phyloP scores from a whole-genome alignment of 2,888 invertebrate genomes.

The Leptinotarsa juncta region DNA sequence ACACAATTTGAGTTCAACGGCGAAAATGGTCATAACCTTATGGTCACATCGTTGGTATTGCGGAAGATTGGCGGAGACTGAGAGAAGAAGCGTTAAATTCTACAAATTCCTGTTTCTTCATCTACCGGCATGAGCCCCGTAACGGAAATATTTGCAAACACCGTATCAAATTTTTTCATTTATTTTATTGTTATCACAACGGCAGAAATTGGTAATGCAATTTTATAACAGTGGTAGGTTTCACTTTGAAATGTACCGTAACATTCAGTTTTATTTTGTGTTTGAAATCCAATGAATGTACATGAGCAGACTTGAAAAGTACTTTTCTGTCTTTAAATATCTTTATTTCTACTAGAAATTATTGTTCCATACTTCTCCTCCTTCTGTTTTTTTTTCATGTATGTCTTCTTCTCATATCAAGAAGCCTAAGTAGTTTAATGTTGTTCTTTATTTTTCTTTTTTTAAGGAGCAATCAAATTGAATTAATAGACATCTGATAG shows the following conservation, averaged over 20 bases:
- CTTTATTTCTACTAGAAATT: too few relatives aligned
- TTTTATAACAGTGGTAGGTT: neutral
- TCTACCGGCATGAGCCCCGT: constrained; percentile 31
- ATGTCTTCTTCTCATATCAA: too few relatives aligned
- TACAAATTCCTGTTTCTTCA: constrained; percentile 34
- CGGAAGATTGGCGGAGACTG: constrained; percentile 29
- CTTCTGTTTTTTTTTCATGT: too few relatives aligned
- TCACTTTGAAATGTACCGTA: neutral
- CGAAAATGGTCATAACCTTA: constrained; percentile 3
- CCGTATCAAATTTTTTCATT: constrained; percentile 35
- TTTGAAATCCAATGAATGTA: neutral
- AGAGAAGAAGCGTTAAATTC: constrained; percentile 39
- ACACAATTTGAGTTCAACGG: constrained; percentile 6
- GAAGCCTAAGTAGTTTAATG: too few relatives aligned
- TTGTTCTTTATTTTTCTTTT: too few relatives aligned
- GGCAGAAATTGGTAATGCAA: constrained; percentile 7
- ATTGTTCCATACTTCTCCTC: too few relatives aligned
- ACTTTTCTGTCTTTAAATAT: too few relatives aligned
- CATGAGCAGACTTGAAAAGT: too few relatives aligned
- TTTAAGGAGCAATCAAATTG: too few relatives aligned
- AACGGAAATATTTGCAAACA: constrained; percentile 36
- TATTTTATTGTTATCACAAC: constrained; percentile 34
- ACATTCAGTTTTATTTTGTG: neutral
- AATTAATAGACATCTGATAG: too few relatives aligned
- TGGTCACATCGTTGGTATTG: constrained; percentile 13